Conservation (phyloP, 2,113 vertebrate species). For the Aptenodytes patagonicus region DNA sequence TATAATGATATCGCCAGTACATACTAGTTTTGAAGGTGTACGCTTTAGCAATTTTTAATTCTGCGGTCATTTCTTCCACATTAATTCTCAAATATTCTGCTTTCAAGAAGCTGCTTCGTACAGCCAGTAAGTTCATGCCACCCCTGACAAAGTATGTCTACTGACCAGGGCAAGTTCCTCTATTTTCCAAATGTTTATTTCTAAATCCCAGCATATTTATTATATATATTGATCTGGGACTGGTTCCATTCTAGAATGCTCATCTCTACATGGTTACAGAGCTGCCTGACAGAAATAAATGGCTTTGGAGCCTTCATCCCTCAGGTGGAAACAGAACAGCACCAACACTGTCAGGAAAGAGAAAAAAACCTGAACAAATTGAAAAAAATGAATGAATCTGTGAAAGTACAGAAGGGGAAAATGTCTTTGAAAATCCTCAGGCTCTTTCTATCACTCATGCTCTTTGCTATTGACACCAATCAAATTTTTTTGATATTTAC, state of each 20-base stretch:
- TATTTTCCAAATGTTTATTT: background rate
- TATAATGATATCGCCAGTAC: background rate
- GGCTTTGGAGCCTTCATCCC: background rate
- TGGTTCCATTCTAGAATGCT: background rate
- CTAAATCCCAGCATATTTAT: background rate
- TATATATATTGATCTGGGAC: background rate
- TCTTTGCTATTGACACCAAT: background rate
- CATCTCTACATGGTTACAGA: background rate
- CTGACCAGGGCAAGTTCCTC: background rate
- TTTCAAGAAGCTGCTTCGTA: background rate
- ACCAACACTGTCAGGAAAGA: background rate
- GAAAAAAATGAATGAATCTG: background rate
- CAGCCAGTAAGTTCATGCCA: background rate
- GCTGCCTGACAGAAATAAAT: background rate
- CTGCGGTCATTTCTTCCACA: background rate
- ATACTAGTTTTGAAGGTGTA: background rate
- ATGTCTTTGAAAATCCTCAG: background rate
- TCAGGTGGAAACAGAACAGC: background rate
- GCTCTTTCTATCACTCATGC: background rate
- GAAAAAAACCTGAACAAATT: background rate
- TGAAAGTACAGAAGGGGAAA: background rate
- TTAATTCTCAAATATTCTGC: background rate
- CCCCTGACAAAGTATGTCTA: background rate
- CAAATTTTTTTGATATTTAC: background rate
- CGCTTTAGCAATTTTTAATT: background rate